Evolutionary conservation across 2,888 invertebrate species (phyloP), one percentile per base, ranked within the genome.

Genomic region (Thecophora atra): DNA sequence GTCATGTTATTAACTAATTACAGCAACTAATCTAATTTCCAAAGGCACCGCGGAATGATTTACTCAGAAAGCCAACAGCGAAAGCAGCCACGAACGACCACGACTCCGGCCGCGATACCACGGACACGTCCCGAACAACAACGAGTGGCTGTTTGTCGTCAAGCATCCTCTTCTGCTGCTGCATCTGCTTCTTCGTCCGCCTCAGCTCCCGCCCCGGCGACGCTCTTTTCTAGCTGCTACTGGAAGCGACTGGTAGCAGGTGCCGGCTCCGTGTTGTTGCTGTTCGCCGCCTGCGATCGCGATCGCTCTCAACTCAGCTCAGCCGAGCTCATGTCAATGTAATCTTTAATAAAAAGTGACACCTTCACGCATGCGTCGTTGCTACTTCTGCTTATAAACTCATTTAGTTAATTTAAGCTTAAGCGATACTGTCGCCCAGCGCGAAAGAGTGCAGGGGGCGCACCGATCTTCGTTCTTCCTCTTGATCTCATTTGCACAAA

Each of bases 1-100:
- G 83, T 82, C 83, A 83, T 83, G 83, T 83, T 83, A 83, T 83
- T 83, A 83, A 83, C 83, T 83, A 83, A 83, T 83, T 83, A 83
- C 83, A 81, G 80, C 81, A 79, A 80, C 82, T 83, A 83, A 83
- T 83, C 83, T 83, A 83, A 79, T 79, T 79, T 79, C 75, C 72
- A 76, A 75, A 77, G 76, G 76, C 76, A 76, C 70, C 71, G 71
- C 73, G 67, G 60, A 52, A 72, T 75, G 73, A 74, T 75, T 74
- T 75, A 75, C 70, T 73, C 72, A 73, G 58, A 81, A 79, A 65
- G 66, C 73, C 78, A 77, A 78, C 77, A 73, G 64, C 72, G 62
- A 51, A 64, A 70, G 67, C 77, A 76, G 58, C 75, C 75, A 28
- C 75, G 75, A 71, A 63, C 68, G 17, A 58, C 70, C 15, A 17